Evolutionary conservation across 2,113 vertebrate species (phyloP).

Genomic region (Apistogramma diplotaenia): DNA sequence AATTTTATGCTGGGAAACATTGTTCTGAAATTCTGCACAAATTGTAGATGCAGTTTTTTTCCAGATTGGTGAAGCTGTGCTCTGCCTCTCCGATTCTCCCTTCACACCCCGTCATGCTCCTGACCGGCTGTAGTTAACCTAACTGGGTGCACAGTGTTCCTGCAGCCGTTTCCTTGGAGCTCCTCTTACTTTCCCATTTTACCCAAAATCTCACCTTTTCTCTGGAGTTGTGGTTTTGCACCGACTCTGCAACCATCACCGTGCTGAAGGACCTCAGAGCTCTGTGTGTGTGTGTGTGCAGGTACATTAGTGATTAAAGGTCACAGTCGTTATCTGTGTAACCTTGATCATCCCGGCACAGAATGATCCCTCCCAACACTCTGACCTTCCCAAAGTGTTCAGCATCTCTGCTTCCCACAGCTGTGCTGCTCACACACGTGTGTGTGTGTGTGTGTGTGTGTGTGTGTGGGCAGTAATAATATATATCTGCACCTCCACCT

Average conservation of each 20-base stretch:
- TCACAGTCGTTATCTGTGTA: slow-evolving; percentile 21
- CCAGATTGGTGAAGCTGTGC: background rate
- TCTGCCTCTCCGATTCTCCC: background rate
- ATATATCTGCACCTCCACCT: background rate
- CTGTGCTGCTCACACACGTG: background rate
- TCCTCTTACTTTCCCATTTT: background rate
- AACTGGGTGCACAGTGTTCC: background rate
- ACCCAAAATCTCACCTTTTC: no score
- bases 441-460: background rate
- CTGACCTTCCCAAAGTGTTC: slow-evolving; percentile 32
- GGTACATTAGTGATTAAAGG: slow-evolving; percentile 1
- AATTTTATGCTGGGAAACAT: no score
- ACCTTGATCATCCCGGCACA: slow-evolving; percentile 19
- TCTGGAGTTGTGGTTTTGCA: no score
- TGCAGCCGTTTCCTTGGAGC: background rate
- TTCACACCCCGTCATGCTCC: background rate
- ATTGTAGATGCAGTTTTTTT: background rate
- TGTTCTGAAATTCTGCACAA: background rate
- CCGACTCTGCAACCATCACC: background rate
- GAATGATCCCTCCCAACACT: slow-evolving; percentile 5
- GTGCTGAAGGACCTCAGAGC: background rate
- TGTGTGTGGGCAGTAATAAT: background rate
- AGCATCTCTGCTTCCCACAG: background rate
- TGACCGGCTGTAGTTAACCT: background rate
- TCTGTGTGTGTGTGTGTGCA: background rate